Base-by-base conservation (phyloP, 2,113 vertebrate genomes). In the Corythoichthys intestinalis region DNA sequence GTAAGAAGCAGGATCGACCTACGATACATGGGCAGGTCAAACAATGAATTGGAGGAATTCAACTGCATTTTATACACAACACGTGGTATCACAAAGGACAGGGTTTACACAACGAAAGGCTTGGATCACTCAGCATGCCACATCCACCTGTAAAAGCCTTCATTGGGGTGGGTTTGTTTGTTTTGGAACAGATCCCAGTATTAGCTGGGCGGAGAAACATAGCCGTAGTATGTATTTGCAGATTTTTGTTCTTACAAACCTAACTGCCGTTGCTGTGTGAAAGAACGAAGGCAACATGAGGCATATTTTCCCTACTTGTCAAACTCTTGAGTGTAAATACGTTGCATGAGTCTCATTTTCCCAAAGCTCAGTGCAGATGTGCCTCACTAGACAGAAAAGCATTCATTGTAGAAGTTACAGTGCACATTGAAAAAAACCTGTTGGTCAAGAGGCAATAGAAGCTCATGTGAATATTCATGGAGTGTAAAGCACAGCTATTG, bases 291-390 rank as follows among this genome's bases (percentile, higher is more conserved):
- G 67, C 64, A 76, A 0, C 46, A 73, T 85, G 83, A 87, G 65
- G 63, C 76, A 82, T 57, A 75, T 65, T 87, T 85, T 82, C 59
- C 78, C 70, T 59, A 64, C 53, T 34, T 76, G 62, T 70, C 38
- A 77, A 84, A 80, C 70, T 75, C 4, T 14, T 50, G 64, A 65
- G 6, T 49, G 3, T 50, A 14, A 20, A 61, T 39, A 41, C 54
- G 13, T 10, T 60, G 68, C 0, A 14, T 83, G 72, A 87, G 67
- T 75, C 47, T 28, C 14, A 67, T 74, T 85, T 82, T 86, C 81
- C 84, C 71, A 58, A 48, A 67, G 71, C 34, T 56, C 4, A 1
- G 13, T 37, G 34, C 6, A 12, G 34, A 58, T 37, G 10, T 28
- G 28, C 20, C 20, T 12, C n/a, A 56, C 53, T 37, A 20, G 28